These are phyloP conservation scores for Cydia splendana DNA, from an alignment of 1,140 invertebrate species.

Conservation along the genomic window DNA sequence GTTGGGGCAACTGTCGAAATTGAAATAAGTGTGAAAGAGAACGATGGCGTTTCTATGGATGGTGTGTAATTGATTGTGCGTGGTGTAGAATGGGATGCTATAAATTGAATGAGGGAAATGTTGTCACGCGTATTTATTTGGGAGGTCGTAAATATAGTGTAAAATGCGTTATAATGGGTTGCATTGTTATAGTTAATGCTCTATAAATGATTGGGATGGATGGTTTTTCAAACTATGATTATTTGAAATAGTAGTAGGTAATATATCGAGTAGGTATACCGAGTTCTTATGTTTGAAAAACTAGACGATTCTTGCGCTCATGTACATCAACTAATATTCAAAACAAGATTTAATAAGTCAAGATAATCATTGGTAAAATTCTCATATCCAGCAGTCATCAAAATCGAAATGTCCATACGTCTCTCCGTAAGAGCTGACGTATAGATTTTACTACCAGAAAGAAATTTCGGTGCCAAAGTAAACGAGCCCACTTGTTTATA, in stretches of 20 bases:
- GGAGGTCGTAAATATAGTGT: slow-evolving; percentile 30
- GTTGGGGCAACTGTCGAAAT: slow-evolving; percentile 49
- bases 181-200: slow-evolving; percentile 26
- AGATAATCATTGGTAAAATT: not conserved
- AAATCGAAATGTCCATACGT: not conserved
- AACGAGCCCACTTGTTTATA: slow-evolving; percentile 4
- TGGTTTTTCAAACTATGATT: not conserved
- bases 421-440: not conserved
- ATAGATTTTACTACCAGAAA: slow-evolving; percentile 6
- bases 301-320: too few species aligned
- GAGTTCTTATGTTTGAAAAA: too few species aligned
- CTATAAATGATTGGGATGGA: slow-evolving; percentile 7
- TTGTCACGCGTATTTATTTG: slow-evolving; percentile 53
- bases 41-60: slow-evolving; percentile 34
- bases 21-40: slow-evolving; percentile 46
- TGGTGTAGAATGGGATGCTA: slow-evolving; percentile 36
- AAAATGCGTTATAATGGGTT: slow-evolving; percentile 19
- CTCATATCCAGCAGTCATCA: not conserved
- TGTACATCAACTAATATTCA: too few species aligned
- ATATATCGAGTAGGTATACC: too few species aligned
- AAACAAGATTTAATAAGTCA: too few species aligned
- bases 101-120: slow-evolving; percentile 52
- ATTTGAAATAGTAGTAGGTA: not conserved
- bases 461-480: slow-evolving; percentile 6
- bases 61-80: slow-evolving; percentile 49